These are phyloP conservation scores for Cololabis saira DNA, from an alignment of 2,113 vertebrate genomes.

Conservation along the genomic window DNA sequence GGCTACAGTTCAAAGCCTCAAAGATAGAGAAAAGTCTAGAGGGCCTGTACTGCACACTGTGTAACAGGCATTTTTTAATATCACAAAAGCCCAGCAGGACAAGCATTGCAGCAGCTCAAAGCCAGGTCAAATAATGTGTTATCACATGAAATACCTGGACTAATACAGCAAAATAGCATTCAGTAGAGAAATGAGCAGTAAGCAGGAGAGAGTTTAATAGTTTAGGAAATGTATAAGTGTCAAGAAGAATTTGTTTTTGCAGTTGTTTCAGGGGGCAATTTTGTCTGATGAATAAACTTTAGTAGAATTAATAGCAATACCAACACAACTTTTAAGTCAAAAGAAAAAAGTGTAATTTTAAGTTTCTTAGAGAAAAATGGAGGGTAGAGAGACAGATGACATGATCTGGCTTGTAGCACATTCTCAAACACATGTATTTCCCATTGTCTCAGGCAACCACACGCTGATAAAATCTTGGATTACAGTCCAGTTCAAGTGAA, in stretches of 20 bases:
- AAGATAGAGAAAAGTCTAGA: slow-evolving; percentile 38
- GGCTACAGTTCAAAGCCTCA: slow-evolving; percentile 57
- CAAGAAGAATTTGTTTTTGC: slow-evolving; percentile 4
- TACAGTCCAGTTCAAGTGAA: slow-evolving; percentile 56
- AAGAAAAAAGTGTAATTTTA: slow-evolving; percentile 11
- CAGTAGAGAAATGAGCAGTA: neutral
- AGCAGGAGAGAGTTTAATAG: neutral
- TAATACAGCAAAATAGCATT: neutral
- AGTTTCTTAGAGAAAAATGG: slow-evolving; percentile 16
- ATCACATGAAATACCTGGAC: slow-evolving; percentile 16
- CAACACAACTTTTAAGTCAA: neutral
- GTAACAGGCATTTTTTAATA: slow-evolving; percentile 37
- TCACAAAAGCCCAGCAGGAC: slow-evolving; percentile 40
- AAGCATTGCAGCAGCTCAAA: slow-evolving; percentile 1
- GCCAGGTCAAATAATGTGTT: slow-evolving; percentile 20
- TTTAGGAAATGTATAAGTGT: slow-evolving; percentile 2
- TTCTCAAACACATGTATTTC: slow-evolving; percentile 58
- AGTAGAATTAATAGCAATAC: slow-evolving; percentile 8
- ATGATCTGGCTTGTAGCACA: slow-evolving; percentile 38
- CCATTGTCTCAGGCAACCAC: slow-evolving; percentile 56
- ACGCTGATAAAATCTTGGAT: slow-evolving; percentile 63
- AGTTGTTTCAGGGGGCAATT: neutral
- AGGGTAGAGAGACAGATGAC: slow-evolving; percentile 8
- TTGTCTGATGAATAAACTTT: slow-evolving; percentile 1
- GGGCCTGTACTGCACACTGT: slow-evolving; percentile 35